Evolutionary conservation across 1,140 invertebrate genomes (phyloP).

Genomic region (Olivierus martensii): DNA sequence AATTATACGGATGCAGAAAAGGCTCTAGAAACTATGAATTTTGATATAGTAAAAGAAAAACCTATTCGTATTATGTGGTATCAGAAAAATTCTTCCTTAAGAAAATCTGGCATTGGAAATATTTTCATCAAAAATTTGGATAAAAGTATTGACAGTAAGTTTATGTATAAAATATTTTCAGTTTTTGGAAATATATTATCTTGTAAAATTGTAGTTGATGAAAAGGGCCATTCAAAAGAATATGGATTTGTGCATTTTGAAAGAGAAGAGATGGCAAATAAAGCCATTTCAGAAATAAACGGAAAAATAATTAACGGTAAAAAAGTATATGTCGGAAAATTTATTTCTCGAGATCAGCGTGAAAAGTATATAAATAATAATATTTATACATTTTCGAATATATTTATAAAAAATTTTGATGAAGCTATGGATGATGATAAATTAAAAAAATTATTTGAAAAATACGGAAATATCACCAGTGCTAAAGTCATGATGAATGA

Average conservation of each 20-base stretch:
- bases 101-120: constrained; percentile 50
- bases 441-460: constrained; percentile 82
- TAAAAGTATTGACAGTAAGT: background rate
- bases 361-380: constrained; percentile 96
- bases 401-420: constrained; percentile 97
- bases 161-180: constrained; percentile 2
- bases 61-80: constrained; percentile 37
- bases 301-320: constrained; percentile 82
- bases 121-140: background rate
- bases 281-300: constrained; percentile 58
- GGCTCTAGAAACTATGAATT: constrained; percentile 95
- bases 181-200: background rate
- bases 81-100: constrained; percentile 31
- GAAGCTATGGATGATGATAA: constrained; percentile 88
- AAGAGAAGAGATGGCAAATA: constrained; percentile 95
- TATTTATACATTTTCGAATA: constrained; percentile 94
- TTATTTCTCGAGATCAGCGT: constrained; percentile 85
- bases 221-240: constrained; percentile 87
- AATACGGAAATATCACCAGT: constrained; percentile 75
- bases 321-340: constrained; percentile 88
- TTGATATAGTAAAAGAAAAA: background rate
- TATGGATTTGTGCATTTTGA: constrained; percentile 99
- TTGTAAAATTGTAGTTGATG: constrained; percentile 84
- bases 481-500: constrained; percentile 73
- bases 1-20: constrained; percentile 52